Evolutionary conservation across 2,113 vertebrate genomes (phyloP).

Genomic region (Thunnus maccoyii): DNA sequence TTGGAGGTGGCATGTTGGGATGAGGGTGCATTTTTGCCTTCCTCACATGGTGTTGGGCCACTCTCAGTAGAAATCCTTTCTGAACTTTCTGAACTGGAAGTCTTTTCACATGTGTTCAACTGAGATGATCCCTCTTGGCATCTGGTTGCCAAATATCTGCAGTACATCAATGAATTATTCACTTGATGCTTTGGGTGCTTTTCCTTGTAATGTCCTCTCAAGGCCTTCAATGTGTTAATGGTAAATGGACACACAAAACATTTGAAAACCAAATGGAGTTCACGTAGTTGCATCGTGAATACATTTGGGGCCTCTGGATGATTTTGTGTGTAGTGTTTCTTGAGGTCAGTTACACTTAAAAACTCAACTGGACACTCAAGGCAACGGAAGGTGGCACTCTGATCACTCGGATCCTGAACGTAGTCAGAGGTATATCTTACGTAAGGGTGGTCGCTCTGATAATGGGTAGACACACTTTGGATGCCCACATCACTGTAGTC

Average conservation of each 20-base stretch:
- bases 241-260: constrained; percentile 91
- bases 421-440: constrained; percentile 89
- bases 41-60: background rate
- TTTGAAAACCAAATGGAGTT: constrained; percentile 88
- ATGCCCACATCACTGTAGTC: constrained; percentile 89
- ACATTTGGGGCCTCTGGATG: constrained; percentile 91
- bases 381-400: constrained; percentile 91
- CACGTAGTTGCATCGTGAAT: constrained; percentile 82
- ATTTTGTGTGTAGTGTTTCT: constrained; percentile 89
- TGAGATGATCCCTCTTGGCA: constrained; percentile 78
- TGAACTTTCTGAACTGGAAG: constrained; percentile 82
- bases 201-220: constrained; percentile 93
- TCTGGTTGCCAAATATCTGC: constrained; percentile 86
- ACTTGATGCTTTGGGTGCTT: constrained; percentile 89
- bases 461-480: constrained; percentile 88
- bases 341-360: constrained; percentile 86
- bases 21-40: constrained; percentile 1
- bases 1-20: background rate
- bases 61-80: constrained; percentile 75
- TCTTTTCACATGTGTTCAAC: constrained; percentile 83
- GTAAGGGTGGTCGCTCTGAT: constrained; percentile 91
- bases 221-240: constrained; percentile 82
- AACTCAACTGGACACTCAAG: constrained; percentile 94
- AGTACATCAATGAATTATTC: constrained; percentile 91
- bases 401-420: constrained; percentile 88